Evolutionary conservation across 2,888 invertebrate species (phyloP).

Genomic region (Drosophila borborema): DNA sequence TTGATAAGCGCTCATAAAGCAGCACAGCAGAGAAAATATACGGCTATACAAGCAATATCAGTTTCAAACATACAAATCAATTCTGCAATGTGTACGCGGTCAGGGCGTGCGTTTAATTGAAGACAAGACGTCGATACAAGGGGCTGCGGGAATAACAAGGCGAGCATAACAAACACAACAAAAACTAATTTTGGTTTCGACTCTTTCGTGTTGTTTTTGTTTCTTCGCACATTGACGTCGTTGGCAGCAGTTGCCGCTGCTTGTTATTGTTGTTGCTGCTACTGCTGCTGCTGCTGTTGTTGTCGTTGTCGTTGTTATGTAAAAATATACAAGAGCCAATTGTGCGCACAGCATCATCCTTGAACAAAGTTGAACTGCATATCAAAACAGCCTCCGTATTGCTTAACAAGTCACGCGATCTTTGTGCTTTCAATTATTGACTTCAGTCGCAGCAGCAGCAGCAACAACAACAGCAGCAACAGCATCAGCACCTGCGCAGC

Average conservation of each 20-base stretch:
- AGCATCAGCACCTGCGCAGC: conserved; percentile 8
- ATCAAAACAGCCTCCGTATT: conserved; percentile 5
- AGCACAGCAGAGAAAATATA: conserved; percentile 11
- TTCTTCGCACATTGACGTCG: conserved; percentile 47
- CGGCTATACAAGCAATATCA: conserved; percentile 15
- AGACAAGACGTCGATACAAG: conserved; percentile 34
- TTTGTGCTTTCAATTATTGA: conserved; percentile 16
- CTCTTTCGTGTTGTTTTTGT: conserved; percentile 19
- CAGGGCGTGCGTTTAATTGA: conserved; percentile 39
- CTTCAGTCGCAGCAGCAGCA: conserved; percentile 6
- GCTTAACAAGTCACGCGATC: conserved; percentile 46
- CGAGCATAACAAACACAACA: conserved; percentile 35
- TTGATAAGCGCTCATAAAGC: conserved; percentile 51
- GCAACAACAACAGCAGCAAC: conserved; percentile 1
- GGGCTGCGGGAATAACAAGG: conserved; percentile 40
- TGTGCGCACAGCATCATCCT: conserved; percentile 54
- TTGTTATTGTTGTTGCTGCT: conserved; percentile 23
- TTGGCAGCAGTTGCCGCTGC: conserved; percentile 53
- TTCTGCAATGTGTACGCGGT: conserved; percentile 48
- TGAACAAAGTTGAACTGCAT: conserved; percentile 15
- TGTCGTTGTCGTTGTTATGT: conserved; percentile 45
- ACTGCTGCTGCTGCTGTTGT: conserved; percentile 18
- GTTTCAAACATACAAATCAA: conserved; percentile 27
- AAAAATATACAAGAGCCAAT: conserved; percentile 40
- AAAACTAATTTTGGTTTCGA: conserved; percentile 39